These are phyloP conservation scores for Rissa tridactyla DNA, from an alignment of 2,113 vertebrate genomes.

Conservation along the genomic window DNA sequence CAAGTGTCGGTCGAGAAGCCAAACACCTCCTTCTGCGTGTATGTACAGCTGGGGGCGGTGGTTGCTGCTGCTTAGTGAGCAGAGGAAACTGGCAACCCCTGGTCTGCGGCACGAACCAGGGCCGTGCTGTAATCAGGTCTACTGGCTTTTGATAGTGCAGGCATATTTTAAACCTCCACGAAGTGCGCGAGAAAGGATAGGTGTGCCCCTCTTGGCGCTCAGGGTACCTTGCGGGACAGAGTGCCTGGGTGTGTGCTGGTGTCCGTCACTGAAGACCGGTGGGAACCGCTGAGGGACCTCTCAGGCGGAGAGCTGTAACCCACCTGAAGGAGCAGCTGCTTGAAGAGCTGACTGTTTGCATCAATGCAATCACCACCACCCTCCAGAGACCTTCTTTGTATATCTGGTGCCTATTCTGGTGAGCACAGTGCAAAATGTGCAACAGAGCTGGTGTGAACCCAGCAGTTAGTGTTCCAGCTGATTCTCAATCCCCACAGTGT, in stretches of 20 bases:
- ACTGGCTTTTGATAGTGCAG: background rate
- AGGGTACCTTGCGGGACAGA: background rate
- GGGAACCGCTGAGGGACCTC: background rate
- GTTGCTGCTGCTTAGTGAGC: background rate
- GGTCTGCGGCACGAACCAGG: background rate
- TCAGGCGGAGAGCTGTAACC: background rate
- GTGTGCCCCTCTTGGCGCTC: accelerated
- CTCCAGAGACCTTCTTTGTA: background rate
- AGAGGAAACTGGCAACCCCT: background rate
- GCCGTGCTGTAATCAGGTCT: background rate
- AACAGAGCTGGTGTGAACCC: background rate
- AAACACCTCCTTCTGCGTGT: background rate
- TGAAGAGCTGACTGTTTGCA: background rate
- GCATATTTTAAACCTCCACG: background rate
- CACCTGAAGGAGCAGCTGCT: background rate
- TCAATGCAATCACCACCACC: background rate
- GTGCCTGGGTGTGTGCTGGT: background rate
- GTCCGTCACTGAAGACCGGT: background rate
- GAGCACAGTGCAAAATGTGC: background rate
- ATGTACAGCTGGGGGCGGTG: background rate
- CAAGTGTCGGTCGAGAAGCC: background rate
- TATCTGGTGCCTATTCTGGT: background rate
- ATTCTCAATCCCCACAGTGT: background rate
- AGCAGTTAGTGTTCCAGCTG: background rate
- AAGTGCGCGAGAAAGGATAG: background rate